Percentiles rank a stretch among this genome's conserved stretches.
Conservation (phyloP, 2,888 invertebrate species). For the Cyrtodaria siliqua region DNA sequence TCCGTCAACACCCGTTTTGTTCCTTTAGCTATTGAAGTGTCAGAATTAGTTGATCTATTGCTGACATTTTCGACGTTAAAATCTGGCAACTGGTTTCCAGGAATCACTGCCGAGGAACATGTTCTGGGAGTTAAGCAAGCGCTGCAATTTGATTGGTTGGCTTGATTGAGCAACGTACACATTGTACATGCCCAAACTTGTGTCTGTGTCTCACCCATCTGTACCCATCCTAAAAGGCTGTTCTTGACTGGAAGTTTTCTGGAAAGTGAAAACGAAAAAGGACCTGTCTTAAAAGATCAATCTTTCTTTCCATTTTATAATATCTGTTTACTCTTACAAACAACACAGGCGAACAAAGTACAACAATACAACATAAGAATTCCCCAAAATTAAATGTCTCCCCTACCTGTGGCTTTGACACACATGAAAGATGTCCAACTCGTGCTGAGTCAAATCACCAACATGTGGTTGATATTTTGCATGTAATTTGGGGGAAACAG, state of each 20-base stretch:
- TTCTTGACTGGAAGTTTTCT: constrained; percentile 74
- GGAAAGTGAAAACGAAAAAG: constrained; percentile 20
- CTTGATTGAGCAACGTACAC: constrained; percentile 74
- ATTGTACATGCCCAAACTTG: constrained; percentile 68
- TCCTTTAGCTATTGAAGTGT: not conserved
- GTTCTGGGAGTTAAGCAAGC: constrained; percentile 61
- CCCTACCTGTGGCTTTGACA: too few species aligned
- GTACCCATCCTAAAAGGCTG: constrained; percentile 78
- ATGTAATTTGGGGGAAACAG: too few species aligned
- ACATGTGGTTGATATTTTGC: too few species aligned
- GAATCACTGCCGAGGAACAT: not conserved
- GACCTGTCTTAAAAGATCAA: too few species aligned
- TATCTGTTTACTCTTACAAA: too few species aligned
- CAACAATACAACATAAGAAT: too few species aligned
- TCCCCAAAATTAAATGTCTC: too few species aligned
- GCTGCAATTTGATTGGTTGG: constrained; percentile 55
- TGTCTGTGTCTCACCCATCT: not conserved
- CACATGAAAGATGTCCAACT: too few species aligned
- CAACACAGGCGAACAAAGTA: too few species aligned
- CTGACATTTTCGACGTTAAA: not conserved
- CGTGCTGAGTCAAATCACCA: too few species aligned
- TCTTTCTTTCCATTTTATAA: too few species aligned
- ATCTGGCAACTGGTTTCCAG: not conserved
- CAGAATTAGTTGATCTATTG: not conserved
- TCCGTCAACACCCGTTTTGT: not conserved